Base-by-base conservation (phyloP, 1,140 invertebrate genomes). In the Seison nebaliae region DNA sequence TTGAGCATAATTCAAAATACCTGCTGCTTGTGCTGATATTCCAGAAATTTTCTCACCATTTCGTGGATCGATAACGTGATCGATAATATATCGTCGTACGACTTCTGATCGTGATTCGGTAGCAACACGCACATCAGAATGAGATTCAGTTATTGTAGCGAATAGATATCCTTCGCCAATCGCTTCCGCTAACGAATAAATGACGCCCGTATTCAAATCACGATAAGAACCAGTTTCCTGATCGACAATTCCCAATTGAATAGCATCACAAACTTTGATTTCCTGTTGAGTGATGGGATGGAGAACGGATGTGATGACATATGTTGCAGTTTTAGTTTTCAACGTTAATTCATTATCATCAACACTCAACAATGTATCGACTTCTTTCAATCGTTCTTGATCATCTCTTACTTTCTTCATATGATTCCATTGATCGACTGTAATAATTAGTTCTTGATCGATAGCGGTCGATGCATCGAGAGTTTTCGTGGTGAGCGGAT, bases 261-360 rank as follows among this genome's bases (percentile, higher is more conserved):
- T 42, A 11, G 39, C 39, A 5, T 42, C 39, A 12, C 26, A 36
- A 14, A 42, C 39, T 36, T 42, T 42, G 5, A 42, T 35, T 20
- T 42, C 39, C 17, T 42, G 28, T 24, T 42, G 39, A 2, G 39
- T 35, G 7, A 24, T 26, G 4, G 39, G 39, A 36, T 42, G 39
- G 3, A 42, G 8, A 12, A 42, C 31, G 12, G 24, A 23, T 1
- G 39, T 42, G n/a, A 42, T 42, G 0, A 42, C 39, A 32, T 42
- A 42, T 6, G 33, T 42, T 0, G 39, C 39, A 8, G 39, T 42
- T 31, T 42, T 42, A 8, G 39, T 42, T 17, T 31, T 28, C 12
- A 42, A 35, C 19, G 39, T 42, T 28, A 42, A 23, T 23, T 42
- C 39, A 35, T 42, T 34, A 15, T 42, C 39, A 22, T 42, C 39